Conservation (phyloP, 2,797 vertebrate species). For the Gorsachius magnificus region DNA sequence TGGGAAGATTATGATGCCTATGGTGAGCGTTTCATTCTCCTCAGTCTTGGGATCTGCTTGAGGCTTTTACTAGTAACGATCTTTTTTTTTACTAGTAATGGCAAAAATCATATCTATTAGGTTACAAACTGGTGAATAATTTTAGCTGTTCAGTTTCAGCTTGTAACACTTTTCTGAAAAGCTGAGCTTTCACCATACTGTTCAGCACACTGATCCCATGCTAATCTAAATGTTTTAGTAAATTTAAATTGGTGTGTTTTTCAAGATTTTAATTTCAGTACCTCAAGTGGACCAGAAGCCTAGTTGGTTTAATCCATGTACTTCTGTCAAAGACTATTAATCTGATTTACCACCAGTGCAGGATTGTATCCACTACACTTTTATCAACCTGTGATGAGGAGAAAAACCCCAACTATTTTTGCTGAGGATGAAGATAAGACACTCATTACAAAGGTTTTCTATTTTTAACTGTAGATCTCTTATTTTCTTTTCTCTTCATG, state of each 20-base stretch:
- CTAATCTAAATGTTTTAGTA: neutral
- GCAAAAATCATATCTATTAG: neutral
- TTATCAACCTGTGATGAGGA: neutral
- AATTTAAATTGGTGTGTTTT: neutral
- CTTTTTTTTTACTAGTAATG: neutral
- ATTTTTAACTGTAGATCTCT: neutral
- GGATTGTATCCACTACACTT: neutral
- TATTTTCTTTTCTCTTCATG: neutral
- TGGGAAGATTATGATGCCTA: neutral
- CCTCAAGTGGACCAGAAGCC: neutral
- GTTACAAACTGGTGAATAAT: neutral
- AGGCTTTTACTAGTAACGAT: neutral
- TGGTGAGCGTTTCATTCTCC: neutral
- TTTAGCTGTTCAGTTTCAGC: neutral
- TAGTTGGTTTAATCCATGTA: neutral
- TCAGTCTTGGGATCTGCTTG: neutral
- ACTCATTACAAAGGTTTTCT: conserved; percentile 15
- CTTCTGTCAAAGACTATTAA: neutral
- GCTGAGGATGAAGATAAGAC: neutral
- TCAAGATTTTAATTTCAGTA: neutral
- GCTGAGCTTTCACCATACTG: neutral
- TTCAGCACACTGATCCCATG: neutral
- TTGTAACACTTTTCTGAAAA: neutral
- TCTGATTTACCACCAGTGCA: neutral
- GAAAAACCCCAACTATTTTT: neutral